Conservation (phyloP, 2,113 vertebrate species). For the Podarcis muralis region DNA sequence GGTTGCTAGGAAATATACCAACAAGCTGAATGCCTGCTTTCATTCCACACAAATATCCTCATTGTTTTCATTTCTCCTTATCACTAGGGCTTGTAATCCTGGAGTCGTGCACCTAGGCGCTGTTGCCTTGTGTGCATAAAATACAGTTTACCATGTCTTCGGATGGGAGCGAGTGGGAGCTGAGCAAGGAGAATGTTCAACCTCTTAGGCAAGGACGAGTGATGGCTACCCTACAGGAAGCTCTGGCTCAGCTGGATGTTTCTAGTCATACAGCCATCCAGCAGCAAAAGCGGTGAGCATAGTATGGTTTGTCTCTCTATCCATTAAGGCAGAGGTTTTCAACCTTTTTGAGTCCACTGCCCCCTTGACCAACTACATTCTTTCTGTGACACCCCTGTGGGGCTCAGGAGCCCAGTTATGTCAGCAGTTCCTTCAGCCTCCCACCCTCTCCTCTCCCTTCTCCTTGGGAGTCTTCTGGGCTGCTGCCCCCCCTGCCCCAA, state of each 20-base stretch:
- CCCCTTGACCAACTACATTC: too few species aligned
- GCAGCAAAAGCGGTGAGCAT: conserved; percentile 86
- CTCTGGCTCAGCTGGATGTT: conserved; percentile 85
- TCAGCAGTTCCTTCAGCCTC: too few species aligned
- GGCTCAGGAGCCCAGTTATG: too few species aligned
- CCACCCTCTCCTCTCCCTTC: too few species aligned
- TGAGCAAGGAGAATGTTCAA: conserved; percentile 97
- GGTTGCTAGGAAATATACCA: too few species aligned
- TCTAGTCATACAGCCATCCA: conserved; percentile 74
- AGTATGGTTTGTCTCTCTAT: background rate
- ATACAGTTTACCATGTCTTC: conserved; percentile 73
- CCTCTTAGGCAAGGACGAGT: conserved; percentile 86
- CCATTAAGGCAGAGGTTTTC: background rate
- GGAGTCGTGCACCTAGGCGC: fast-evolving
- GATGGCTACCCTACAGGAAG: conserved; percentile 86
- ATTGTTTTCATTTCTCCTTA: background rate
- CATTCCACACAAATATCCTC: background rate
- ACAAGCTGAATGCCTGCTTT: background rate
- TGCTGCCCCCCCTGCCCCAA: too few species aligned
- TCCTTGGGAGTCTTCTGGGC: too few species aligned
- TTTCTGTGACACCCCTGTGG: too few species aligned
- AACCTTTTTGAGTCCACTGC: too few species aligned
- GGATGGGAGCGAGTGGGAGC: conserved; percentile 90
- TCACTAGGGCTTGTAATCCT: background rate
- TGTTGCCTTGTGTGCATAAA: background rate